A percentile compares a stretch with the other conserved stretches of the same genome.
Conservation (phyloP, 2,113 vertebrate genomes). For the Clarias magur region DNA sequence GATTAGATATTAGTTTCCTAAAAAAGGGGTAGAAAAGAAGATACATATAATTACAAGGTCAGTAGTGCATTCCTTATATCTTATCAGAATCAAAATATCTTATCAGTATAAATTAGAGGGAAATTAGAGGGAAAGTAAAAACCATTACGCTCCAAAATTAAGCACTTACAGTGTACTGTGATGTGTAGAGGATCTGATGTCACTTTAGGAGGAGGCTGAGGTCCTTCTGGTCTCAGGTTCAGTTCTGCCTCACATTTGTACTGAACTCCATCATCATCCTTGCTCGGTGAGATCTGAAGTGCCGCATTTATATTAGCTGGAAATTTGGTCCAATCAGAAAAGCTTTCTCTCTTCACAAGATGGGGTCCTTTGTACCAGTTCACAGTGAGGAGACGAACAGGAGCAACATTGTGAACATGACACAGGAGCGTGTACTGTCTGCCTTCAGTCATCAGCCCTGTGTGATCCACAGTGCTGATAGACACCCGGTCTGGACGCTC, state of each 20-base stretch:
- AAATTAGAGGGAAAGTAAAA: conserved; percentile 45
- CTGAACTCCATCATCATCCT: conserved; percentile 46
- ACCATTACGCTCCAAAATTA: conserved; percentile 15
- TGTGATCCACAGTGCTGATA: background rate
- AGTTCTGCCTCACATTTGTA: conserved; percentile 60
- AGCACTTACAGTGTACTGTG: conserved; percentile 61
- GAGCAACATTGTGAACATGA: conserved; percentile 57
- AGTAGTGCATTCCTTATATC: too few species aligned
- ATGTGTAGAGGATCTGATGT: conserved; percentile 44
- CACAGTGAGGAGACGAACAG: conserved; percentile 53
- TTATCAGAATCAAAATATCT: too few species aligned
- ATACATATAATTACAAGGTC: too few species aligned
- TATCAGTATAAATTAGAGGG: conserved; percentile 50
- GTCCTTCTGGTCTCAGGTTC: conserved; percentile 39
- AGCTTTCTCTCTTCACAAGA: fast-evolving
- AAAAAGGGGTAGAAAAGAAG: too few species aligned
- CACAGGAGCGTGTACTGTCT: conserved; percentile 61
- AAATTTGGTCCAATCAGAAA: background rate
- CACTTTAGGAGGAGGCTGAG: background rate
- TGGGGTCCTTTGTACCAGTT: conserved; percentile 55
- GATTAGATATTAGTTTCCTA: too few species aligned
- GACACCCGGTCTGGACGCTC: conserved; percentile 52
- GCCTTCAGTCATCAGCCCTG: background rate
- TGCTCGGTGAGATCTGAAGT: background rate
- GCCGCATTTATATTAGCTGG: background rate